Conservation (phyloP, 2,888 invertebrate genomes). For the Operophtera brumata region DNA sequence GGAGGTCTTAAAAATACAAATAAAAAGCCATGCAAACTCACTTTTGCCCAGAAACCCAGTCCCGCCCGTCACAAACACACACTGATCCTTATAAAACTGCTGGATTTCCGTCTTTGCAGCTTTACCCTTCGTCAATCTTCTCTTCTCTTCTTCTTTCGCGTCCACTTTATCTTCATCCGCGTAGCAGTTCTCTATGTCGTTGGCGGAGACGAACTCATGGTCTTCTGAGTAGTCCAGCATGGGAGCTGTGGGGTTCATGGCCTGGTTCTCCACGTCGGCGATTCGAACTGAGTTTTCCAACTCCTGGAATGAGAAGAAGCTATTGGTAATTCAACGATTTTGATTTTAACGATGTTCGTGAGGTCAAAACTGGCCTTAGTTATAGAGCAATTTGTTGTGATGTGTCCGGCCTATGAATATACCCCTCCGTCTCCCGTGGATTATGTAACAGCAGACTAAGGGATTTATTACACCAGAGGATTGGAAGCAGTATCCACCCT, state of each 20-base stretch:
- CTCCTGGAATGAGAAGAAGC: conserved; percentile 46
- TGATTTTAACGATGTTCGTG: too few species aligned
- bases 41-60: conserved; percentile 77
- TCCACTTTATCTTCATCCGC: conserved; percentile 69
- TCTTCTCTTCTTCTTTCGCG: conserved; percentile 71
- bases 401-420: too few species aligned
- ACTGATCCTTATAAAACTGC: conserved; percentile 66
- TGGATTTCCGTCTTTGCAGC: conserved; percentile 62
- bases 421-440: too few species aligned
- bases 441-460: too few species aligned
- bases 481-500: too few species aligned
- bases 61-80: conserved; percentile 74
- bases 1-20: not conserved
- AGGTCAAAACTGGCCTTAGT: too few species aligned
- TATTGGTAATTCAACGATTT: too few species aligned
- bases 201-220: conserved; percentile 75
- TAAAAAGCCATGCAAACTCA: conserved; percentile 46
- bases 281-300: conserved; percentile 62
- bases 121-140: conserved; percentile 71
- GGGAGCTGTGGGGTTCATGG: conserved; percentile 67
- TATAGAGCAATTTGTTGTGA: too few species aligned
- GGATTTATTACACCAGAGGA: too few species aligned
- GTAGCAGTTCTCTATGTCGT: conserved; percentile 72
- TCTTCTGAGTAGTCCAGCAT: conserved; percentile 77
- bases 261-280: conserved; percentile 61